Evolutionary conservation across 2,113 vertebrate genomes (phyloP).

Genomic region (Panurus biarmicus): DNA sequence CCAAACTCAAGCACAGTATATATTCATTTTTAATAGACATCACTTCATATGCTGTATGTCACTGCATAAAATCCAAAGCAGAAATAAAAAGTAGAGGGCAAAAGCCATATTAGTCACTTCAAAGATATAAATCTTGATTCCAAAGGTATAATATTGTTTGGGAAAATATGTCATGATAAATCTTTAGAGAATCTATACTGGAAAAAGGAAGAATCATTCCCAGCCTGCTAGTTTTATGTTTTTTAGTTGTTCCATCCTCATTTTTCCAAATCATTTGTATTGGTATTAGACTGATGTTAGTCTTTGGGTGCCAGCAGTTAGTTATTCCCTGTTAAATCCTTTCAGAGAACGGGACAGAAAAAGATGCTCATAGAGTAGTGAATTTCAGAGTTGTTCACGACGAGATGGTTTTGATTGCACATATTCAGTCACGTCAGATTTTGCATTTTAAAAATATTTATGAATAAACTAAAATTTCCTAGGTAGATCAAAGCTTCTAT

Average conservation of each 20-base stretch:
- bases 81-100: neutral
- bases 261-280: neutral
- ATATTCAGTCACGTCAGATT: neutral
- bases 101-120: neutral
- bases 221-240: neutral
- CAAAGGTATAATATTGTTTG: neutral
- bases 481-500: conserved; percentile 30
- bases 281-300: neutral
- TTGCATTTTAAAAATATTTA: conserved; percentile 15
- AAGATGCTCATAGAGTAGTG: neutral
- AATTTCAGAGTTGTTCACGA: neutral
- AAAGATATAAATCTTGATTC: neutral
- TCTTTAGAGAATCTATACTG: neutral
- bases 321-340: neutral
- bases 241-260: neutral
- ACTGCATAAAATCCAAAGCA: neutral
- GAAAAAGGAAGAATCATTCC: neutral
- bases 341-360: neutral
- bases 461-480: conserved; percentile 44
- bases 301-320: neutral
- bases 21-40: neutral
- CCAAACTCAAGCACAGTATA: neutral
- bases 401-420: neutral
- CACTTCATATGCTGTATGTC: neutral
- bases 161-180: neutral